Evolutionary conservation across 1,140 invertebrate genomes (phyloP).

Genomic region (Diuraphis noxia): DNA sequence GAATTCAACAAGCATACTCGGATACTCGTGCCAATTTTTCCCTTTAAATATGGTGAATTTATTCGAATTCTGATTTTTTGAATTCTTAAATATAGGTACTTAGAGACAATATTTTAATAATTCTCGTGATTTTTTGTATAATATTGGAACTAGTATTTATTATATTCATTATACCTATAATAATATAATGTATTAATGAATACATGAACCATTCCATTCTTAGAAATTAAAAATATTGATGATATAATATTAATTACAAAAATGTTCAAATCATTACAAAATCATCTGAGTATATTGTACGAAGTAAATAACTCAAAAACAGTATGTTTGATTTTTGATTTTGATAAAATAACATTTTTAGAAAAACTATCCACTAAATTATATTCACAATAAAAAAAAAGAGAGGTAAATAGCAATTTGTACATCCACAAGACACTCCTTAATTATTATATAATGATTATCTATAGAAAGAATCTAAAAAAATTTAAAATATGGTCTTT

Average conservation of each 20-base stretch:
- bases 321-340: background rate
- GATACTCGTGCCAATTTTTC: too few relatives aligned
- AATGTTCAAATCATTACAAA: background rate
- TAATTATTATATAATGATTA: background rate
- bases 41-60: background rate
- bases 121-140: too few relatives aligned
- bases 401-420: background rate
- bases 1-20: background rate
- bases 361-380: background rate
- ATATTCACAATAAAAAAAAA: too few relatives aligned
- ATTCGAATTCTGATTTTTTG: background rate
- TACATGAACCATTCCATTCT: too few relatives aligned
- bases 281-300: background rate
- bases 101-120: background rate
- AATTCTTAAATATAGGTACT: background rate
- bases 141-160: too few relatives aligned
- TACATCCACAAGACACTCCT: background rate
- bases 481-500: background rate
- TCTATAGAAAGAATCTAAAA: background rate
- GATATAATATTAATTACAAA: too few relatives aligned
- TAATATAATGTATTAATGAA: too few relatives aligned
- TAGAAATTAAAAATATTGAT: too few relatives aligned
- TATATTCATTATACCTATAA: too few relatives aligned
- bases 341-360: background rate
- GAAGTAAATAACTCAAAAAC: background rate